Evolutionary conservation across 2,113 vertebrate genomes (phyloP).

Genomic region (Ceyx melanurus): DNA sequence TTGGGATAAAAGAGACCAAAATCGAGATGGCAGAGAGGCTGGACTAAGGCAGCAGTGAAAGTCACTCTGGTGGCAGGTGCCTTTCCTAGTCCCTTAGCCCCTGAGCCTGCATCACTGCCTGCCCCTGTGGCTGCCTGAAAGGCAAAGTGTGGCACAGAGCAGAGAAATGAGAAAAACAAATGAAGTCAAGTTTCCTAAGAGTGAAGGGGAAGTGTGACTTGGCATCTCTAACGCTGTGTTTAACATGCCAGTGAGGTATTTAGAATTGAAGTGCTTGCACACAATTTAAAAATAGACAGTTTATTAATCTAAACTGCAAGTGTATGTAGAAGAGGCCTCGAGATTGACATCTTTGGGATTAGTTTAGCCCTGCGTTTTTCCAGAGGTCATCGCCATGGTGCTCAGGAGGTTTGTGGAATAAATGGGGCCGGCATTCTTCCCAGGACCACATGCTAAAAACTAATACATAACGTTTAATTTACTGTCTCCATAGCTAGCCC

Average conservation of each 20-base stretch:
- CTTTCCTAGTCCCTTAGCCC: not conserved
- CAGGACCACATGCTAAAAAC: constrained; percentile 78
- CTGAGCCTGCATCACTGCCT: not conserved
- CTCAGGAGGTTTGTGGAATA: constrained; percentile 76
- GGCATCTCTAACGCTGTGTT: constrained; percentile 77
- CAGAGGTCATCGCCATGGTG: constrained; percentile 79
- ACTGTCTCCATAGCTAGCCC: constrained; percentile 87
- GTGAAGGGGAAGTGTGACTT: constrained; percentile 78
- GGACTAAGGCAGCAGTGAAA: not conserved
- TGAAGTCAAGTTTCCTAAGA: constrained; percentile 58
- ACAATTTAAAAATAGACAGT: constrained; percentile 84
- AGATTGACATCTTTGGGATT: constrained; percentile 85
- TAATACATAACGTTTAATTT: constrained; percentile 98
- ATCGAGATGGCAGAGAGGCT: not conserved
- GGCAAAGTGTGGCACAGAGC: constrained; percentile 9
- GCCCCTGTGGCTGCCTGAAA: not conserved
- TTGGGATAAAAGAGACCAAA: not conserved
- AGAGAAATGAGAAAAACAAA: constrained; percentile 64
- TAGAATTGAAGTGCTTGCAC: constrained; percentile 81
- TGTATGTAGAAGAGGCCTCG: constrained; percentile 79
- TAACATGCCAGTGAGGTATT: constrained; percentile 83
- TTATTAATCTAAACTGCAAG: constrained; percentile 82
- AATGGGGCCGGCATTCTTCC: constrained; percentile 76
- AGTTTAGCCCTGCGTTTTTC: constrained; percentile 82
- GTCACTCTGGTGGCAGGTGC: not conserved